Percentiles rank a stretch among this genome's conserved stretches.
Evolutionary conservation across 2,113 vertebrate species (phyloP).

Genomic region (Heteronetta atricapilla): DNA sequence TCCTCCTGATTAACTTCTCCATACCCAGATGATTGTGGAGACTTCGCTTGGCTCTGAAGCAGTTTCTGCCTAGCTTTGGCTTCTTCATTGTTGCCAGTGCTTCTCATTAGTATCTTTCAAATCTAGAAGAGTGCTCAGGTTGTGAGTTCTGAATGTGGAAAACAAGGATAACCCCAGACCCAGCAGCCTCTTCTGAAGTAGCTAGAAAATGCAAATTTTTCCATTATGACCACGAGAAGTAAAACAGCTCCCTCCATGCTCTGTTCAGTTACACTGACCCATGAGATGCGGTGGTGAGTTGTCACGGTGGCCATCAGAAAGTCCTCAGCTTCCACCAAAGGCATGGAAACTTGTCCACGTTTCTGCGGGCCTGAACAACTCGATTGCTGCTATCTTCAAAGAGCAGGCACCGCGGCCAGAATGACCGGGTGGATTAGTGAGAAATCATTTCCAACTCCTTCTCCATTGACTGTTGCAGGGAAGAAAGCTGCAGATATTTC

Average conservation of each 20-base stretch:
- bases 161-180: not conserved
- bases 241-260: not conserved
- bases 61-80: not conserved
- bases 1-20: not conserved
- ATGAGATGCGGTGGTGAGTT: not conserved
- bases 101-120: not conserved
- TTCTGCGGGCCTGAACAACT: not conserved
- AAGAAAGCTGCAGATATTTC: not conserved
- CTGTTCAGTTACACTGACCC: not conserved
- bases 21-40: not conserved
- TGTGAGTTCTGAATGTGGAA: not conserved
- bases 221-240: not conserved
- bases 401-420: not conserved
- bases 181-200: not conserved
- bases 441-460: not conserved
- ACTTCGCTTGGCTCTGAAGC: not conserved
- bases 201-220: not conserved
- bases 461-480: not conserved
- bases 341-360: not conserved
- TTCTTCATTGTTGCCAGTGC: accelerated
- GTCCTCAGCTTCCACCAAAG: not conserved
- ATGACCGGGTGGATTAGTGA: not conserved
- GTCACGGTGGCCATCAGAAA: not conserved
- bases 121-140: not conserved
- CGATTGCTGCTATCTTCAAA: not conserved